phyloP scores from a whole-genome alignment of 2,113 vertebrate species.

The Salvelinus sp. region DNA sequence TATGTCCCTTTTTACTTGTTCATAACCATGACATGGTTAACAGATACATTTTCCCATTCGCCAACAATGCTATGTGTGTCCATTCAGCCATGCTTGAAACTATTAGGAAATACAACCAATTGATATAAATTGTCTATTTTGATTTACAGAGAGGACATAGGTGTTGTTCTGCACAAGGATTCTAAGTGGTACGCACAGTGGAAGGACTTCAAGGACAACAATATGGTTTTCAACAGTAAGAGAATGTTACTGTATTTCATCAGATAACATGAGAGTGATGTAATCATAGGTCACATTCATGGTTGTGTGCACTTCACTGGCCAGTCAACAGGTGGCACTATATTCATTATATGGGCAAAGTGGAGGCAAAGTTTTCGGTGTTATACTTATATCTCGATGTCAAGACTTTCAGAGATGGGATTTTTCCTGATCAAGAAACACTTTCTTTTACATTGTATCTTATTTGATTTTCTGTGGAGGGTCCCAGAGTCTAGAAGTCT shows the following conservation, averaged over 20 bases:
- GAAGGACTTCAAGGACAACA: constrained; percentile 98
- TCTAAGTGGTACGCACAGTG: constrained; percentile 97
- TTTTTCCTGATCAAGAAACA: too few relatives aligned
- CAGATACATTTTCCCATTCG: background rate
- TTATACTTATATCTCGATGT: too few relatives aligned
- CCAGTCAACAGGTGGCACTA: constrained; percentile 54
- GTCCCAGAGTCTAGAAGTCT: constrained; percentile 34
- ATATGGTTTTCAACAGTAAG: constrained; percentile 93
- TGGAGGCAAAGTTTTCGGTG: too few relatives aligned
- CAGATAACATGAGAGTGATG: background rate
- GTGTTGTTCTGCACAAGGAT: constrained; percentile 93
- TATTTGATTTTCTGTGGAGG: constrained; percentile 37
- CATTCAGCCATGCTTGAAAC: too few relatives aligned
- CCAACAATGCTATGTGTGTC: background rate
- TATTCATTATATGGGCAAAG: background rate
- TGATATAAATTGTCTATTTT: background rate
- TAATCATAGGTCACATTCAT: too few relatives aligned
- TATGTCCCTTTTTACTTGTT: constrained; percentile 54
- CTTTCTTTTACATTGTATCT: background rate
- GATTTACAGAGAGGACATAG: constrained; percentile 82
- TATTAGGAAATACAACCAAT: background rate
- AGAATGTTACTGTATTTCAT: background rate
- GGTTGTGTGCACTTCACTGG: constrained; percentile 6
- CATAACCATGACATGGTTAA: background rate
- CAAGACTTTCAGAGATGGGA: background rate